Base-by-base conservation (phyloP, 2,888 invertebrate genomes). In the Eremobia ochroleuca region DNA sequence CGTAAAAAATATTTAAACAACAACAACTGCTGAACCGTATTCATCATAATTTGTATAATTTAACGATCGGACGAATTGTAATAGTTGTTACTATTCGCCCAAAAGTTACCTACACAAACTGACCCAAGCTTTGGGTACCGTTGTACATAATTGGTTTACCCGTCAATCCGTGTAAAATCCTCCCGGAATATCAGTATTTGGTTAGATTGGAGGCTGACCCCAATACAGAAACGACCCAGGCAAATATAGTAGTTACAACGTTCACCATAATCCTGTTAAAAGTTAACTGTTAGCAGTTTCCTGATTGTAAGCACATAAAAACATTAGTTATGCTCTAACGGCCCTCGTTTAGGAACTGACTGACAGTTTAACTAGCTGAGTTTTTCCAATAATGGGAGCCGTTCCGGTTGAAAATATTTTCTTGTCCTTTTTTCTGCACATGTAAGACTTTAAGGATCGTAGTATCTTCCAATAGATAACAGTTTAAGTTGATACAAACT, bases 321-420 rank as follows among this genome's bases (percentile, higher is more conserved):
- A 37, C 52, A 46, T 75, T 43, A 58, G 75, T 85, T 71, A 80
- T 85, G 58, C 43, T 34, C 68, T 64, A 71, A 74, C 28, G 46
- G 21, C 68, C 68, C 58, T 79, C 80, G 65, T 66, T 73, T 52
- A 68, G 28, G 9, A 66, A 65, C 83, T 34, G 55, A 71, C 81
- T 66, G 85, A 85, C 81, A 75, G 37, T 80, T 80, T 61, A 72
- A 85, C 85, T 85, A 80, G n/a, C 73, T 62, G 80, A 70, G 80
- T 73, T 70, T 71, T 68, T 61, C 70, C 49, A 82, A 68, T 84
- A 80, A 84, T 59, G 58, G 74, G 34, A 52, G 3, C 49, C 15
- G 15, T 84, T 70, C 59, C 64, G 61, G 55, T 37, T 37, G 15
- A 58, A 74, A 73, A 80, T 69, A 13, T 58, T 66, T 66, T 43